Base-by-base conservation (phyloP, 1,140 invertebrate species). In the Anastrepha ludens region DNA sequence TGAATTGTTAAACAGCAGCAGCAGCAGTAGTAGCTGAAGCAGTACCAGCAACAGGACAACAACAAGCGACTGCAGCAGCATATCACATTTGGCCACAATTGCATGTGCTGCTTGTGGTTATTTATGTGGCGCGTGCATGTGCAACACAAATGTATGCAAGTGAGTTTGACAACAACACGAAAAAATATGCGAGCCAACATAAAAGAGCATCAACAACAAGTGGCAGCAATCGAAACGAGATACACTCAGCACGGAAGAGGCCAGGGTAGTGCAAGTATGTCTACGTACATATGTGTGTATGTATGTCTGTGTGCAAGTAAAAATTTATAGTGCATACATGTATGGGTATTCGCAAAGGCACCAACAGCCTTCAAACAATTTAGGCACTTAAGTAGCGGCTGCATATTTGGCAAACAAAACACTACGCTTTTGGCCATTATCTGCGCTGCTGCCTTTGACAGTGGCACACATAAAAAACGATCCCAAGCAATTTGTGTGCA, bases 371-470 rank as follows among this genome's bases (percentile, higher is more conserved):
- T 81, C 74, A 81, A 81, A 81, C 44, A 81, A 55, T 58, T 81
- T 55, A 9, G 74, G n/a, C 74, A 81, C 74, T 81, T 81, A 81
- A 81, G 47, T 55, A 55, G 74, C 47, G 74, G 20, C 47, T 55
- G 47, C 74, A 81, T 81, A 81, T 81, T 81, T 81, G 74, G 74
- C 74, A 81, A 81, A 81, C 44, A 81, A 55, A 50, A 15, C 47
- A 55, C 9, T 4, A 55, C n/a, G 74, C 74, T 81, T 50, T 58
- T 8, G 50, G 74, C 74, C 74, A 81, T 55, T 81, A 81, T 81
- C 47, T 81, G 74, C 50, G 50, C 74, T 81, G 74, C 74, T 41
- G 70, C 44, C 6, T 50, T 13, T 74, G 70, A 2, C 3, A 44
- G 70, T 17, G 15, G 6, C 70, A 29, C 29, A 29, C 29, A 29